phyloP scores from a whole-genome alignment of 2,888 invertebrate genomes.

The Bibio marci region DNA sequence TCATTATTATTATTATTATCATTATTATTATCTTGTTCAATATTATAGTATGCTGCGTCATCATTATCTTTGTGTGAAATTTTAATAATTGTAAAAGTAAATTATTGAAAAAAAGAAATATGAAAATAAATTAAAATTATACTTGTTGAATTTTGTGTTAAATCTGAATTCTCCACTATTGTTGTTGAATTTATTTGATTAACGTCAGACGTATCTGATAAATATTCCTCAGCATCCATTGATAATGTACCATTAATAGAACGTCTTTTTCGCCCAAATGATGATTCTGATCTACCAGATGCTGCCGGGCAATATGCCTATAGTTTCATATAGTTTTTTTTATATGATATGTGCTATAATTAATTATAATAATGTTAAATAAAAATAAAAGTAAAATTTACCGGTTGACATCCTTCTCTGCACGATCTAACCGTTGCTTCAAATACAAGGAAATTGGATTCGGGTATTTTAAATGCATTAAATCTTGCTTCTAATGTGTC shows the following conservation, averaged over 20 bases:
- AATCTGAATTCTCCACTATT: slow-evolving; percentile 13
- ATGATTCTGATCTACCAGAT: slow-evolving; percentile 63
- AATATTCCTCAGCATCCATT: slow-evolving; percentile 6
- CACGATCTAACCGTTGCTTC: slow-evolving; percentile 84
- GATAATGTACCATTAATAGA: slow-evolving; percentile 27
- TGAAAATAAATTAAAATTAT: too few species aligned
- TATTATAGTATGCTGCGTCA: too few species aligned
- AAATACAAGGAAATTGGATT: slow-evolving; percentile 83
- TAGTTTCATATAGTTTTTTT: too few species aligned
- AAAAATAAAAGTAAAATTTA: slow-evolving; percentile 18
- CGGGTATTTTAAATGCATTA: slow-evolving; percentile 87
- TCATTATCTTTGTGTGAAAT: too few species aligned
- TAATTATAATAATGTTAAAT: slow-evolving; percentile 19
- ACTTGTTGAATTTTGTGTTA: too few species aligned
- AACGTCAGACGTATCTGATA: slow-evolving; percentile 9
- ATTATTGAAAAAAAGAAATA: neutral
- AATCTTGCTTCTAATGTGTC: slow-evolving; percentile 81
- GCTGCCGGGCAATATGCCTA: slow-evolving; percentile 69
- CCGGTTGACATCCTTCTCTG: slow-evolving; percentile 75
- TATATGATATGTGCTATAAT: too few species aligned
- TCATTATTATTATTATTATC: slow-evolving; percentile 14
- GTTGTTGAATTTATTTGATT: slow-evolving; percentile 12
- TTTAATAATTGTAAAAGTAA: slow-evolving; percentile 13
- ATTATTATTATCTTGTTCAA: too few species aligned
- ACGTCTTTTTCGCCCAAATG: slow-evolving; percentile 49